These are phyloP conservation scores for Macropodus opercularis DNA, from an alignment of 2,797 vertebrate species.

Conservation along the genomic window DNA sequence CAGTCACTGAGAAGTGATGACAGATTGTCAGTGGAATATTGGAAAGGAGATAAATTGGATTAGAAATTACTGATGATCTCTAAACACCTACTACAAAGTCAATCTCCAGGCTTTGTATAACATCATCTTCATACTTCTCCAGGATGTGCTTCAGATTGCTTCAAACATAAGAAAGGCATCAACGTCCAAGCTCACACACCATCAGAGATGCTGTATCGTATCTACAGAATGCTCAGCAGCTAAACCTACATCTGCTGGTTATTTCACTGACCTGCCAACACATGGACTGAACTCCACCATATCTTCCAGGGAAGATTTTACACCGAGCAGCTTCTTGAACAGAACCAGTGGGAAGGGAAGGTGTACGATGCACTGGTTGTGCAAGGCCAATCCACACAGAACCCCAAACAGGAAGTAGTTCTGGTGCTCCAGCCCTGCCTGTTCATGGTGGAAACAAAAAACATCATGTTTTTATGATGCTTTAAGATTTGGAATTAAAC, in stretches of 20 bases:
- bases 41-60: not conserved
- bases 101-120: constrained; percentile 78
- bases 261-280: constrained; percentile 77
- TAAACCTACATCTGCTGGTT: not conserved
- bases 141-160: constrained; percentile 87
- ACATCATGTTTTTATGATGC: not conserved
- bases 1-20: not conserved
- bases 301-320: constrained; percentile 87
- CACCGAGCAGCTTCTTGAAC: constrained; percentile 91
- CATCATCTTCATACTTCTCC: constrained; percentile 78
- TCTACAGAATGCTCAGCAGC: no score
- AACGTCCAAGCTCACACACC: no score
- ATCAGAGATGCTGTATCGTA: no score
- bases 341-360: constrained; percentile 92
- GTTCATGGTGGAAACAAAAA: constrained; percentile 28
- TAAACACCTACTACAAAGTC: constrained; percentile 82
- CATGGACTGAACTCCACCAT: constrained; percentile 86
- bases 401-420: constrained; percentile 90
- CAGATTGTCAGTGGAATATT: no score
- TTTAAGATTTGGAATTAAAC: no score
- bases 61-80: not conserved
- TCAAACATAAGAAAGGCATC: not conserved
- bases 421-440: constrained; percentile 83
- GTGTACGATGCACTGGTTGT: constrained; percentile 88
- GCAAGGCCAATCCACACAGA: constrained; percentile 93